Evolutionary conservation across 2,888 invertebrate species (phyloP).

Genomic region (Priapulus caudatus): DNA sequence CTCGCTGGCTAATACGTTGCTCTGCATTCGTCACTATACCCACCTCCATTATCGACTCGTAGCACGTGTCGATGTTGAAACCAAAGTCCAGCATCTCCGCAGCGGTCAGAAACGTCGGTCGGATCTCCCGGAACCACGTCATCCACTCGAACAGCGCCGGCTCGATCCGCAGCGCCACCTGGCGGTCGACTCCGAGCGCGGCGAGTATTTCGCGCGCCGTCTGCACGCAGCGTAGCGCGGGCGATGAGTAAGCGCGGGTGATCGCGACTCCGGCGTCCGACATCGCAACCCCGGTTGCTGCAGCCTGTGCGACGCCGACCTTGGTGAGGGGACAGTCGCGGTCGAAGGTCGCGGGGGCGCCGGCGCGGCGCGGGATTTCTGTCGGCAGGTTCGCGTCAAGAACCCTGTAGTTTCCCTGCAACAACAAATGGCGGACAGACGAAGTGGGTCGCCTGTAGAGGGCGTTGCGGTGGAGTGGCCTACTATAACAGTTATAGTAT

Average conservation of each 20-base stretch:
- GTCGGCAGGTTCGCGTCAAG: constrained; percentile 87
- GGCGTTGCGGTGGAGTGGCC: no score
- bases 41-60: constrained; percentile 50
- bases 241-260: constrained; percentile 69
- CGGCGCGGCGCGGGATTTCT: constrained; percentile 54
- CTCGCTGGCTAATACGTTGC: no score
- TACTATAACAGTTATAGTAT: no score
- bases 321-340: constrained; percentile 82
- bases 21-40: no score
- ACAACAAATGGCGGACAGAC: no score
- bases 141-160: constrained; percentile 89
- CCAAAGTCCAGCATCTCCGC: constrained; percentile 47
- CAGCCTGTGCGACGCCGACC: constrained; percentile 71
- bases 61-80: constrained; percentile 59
- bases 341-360: constrained; percentile 57
- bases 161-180: constrained; percentile 50
- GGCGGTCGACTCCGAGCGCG: neutral
- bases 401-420: constrained; percentile 55
- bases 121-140: constrained; percentile 68
- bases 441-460: no score
- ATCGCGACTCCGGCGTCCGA: constrained; percentile 54
- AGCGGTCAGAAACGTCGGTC: constrained; percentile 61
- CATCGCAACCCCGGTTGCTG: constrained; percentile 69
- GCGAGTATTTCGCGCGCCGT: constrained; percentile 44
- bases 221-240: constrained; percentile 79